Conservation (phyloP, 2,113 vertebrate genomes). For the Ceyx margarethae region DNA sequence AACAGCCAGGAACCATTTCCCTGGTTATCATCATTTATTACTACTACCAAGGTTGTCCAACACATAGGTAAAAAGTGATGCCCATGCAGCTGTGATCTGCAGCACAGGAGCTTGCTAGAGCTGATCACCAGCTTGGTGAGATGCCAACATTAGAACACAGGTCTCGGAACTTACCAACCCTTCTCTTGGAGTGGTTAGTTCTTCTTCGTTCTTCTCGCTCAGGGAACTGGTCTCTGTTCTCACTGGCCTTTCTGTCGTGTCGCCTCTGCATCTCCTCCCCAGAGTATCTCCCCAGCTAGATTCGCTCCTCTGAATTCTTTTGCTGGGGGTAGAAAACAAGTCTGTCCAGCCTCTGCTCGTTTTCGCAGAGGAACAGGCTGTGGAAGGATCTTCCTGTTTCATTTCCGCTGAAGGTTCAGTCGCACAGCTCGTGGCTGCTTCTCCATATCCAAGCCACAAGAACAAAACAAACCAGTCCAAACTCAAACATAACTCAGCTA, state of each 20-base stretch:
- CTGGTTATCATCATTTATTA: background rate
- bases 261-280: background rate
- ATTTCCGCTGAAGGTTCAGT: slow-evolving; percentile 26
- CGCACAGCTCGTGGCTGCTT: background rate
- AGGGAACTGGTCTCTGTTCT: background rate
- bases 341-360: background rate
- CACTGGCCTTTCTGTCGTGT: background rate
- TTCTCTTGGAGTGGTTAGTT: background rate
- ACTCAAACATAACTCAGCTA: background rate
- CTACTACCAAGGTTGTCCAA: background rate
- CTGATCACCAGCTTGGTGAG: background rate
- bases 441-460: slow-evolving; percentile 24
- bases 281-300: background rate
- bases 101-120: background rate
- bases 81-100: background rate
- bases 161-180: background rate
- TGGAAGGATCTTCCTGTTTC: slow-evolving; percentile 62
- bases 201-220: background rate
- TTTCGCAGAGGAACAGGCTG: slow-evolving; percentile 14
- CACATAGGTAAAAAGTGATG: background rate
- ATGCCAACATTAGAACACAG: background rate
- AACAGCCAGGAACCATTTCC: background rate
- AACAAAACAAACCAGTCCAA: background rate
- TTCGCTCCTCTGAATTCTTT: background rate
- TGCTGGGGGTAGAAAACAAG: background rate